These are phyloP conservation scores for Phortica magna DNA, from an alignment of 2,888 invertebrate species.

Conservation along the genomic window DNA sequence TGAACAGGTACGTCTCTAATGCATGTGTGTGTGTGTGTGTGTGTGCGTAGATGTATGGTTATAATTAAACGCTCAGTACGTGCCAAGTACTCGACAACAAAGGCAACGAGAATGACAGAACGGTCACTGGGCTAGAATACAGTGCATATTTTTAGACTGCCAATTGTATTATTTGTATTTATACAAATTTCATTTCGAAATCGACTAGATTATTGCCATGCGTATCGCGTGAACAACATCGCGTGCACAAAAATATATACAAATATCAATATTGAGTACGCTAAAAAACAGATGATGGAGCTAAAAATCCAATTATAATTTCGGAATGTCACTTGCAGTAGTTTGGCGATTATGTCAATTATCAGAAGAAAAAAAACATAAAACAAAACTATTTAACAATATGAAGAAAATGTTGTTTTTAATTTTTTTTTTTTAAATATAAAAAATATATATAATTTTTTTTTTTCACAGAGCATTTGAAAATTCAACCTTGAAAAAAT, in stretches of 20 bases:
- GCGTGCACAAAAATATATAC: not conserved
- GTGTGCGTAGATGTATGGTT: not conserved
- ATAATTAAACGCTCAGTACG: constrained; percentile 16
- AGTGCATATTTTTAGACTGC: constrained; percentile 14
- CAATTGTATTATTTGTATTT: constrained; percentile 5
- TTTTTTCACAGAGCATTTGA: not conserved
- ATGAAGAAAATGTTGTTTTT: too few species aligned
- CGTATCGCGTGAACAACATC: constrained; percentile 44
- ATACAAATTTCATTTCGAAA: constrained; percentile 51
- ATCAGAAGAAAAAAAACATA: too few species aligned
- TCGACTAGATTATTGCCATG: constrained; percentile 67
- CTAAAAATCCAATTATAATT: too few species aligned
- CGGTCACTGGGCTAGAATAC: constrained; percentile 24
- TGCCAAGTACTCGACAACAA: constrained; percentile 26
- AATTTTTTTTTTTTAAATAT: too few species aligned
- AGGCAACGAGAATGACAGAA: constrained; percentile 5
- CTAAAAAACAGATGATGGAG: too few species aligned
- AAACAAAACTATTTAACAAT: too few species aligned
- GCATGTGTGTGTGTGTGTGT: not conserved
- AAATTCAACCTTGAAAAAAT: not conserved
- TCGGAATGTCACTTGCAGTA: too few species aligned
- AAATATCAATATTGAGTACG: not conserved
- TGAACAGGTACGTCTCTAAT: not conserved
- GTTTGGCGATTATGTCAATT: too few species aligned
- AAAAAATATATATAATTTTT: not conserved